Evolutionary conservation across 1,140 invertebrate genomes (phyloP), one percentile per base, ranked within the genome.

Genomic region (Adelges cooleyi): DNA sequence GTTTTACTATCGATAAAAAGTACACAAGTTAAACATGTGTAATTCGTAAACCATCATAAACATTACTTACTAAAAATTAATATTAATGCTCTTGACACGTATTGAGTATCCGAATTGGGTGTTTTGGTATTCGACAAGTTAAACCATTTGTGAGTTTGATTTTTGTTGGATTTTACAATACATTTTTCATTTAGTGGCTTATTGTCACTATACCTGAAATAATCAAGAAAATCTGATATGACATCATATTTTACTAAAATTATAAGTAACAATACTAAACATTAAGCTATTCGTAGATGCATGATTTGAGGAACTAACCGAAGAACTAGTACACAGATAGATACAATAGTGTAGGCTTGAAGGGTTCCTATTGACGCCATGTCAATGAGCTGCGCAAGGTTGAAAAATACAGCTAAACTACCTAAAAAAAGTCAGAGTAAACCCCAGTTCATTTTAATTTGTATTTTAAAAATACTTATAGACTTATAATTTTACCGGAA

Each of bases 351-450:
- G 73, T 95, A 96, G 0, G 93, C 93, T 49, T 96, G 77, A 0
- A 97, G 76, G 1, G 93, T 96, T 56, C 93, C 93, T 70, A 97
- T 95, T 0, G 91, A 94, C 83, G 96, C 90, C 86, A 97, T 92
- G 70, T 93, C 89, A 13, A 96, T 90, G 23, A 97, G 77, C 72
- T 92, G 87, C 11, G 87, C 81, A 36, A 96, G 73, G 74, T 95
- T 83, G 73, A 97, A 95, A 23, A 95, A 72, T 13, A 87, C 81
- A 1, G 92, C 87, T 83, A 96, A 90, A 1, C 84, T 65, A 49
- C 86, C 91, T 72, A 48, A 56, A 71, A 68, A 56, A 51, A 33
- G 29, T 6, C 11, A n/a, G n/a, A n/a, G n/a, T n/a, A n/a, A n/a
- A n/a, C n/a, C n/a, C n/a, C n/a, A n/a, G 29, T 33, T 33, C 11